phyloP scores from a whole-genome alignment of 2,113 vertebrate genomes.

The Antennarius striatus region DNA sequence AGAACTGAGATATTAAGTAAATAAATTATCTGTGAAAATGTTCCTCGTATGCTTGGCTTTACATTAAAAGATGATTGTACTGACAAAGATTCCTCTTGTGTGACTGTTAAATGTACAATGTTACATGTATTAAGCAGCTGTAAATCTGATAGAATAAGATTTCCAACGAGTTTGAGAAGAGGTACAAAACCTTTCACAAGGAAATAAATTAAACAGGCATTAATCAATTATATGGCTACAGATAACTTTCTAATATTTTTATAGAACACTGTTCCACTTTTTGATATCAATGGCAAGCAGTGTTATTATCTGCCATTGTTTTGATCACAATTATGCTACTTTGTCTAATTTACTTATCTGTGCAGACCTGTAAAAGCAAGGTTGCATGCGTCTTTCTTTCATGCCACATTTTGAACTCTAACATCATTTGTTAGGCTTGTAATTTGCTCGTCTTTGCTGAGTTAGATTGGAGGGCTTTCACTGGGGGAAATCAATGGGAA shows the following conservation, averaged over 20 bases:
- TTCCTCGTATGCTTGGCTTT: slow-evolving; percentile 11
- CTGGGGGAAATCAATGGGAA: slow-evolving; percentile 72
- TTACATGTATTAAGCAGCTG: slow-evolving; percentile 11
- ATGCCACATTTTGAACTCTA: slow-evolving; percentile 42
- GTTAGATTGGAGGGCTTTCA: slow-evolving; percentile 59
- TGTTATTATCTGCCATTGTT: slow-evolving; percentile 33
- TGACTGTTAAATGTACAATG: slow-evolving; percentile 37
- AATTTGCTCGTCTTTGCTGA: slow-evolving; percentile 68
- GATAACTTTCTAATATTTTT: slow-evolving; percentile 21
- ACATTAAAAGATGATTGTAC: slow-evolving; percentile 33
- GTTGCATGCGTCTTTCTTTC: slow-evolving; percentile 15
- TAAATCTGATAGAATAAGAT: slow-evolving; percentile 47
- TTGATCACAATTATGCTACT: slow-evolving; percentile 36
- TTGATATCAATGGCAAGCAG: slow-evolving; percentile 7
- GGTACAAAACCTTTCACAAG: slow-evolving; percentile 24
- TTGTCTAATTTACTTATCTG: slow-evolving; percentile 42
- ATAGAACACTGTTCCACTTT: neutral
- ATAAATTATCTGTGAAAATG: slow-evolving; percentile 14
- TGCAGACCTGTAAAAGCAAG: slow-evolving; percentile 24
- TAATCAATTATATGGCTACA: slow-evolving; percentile 15
- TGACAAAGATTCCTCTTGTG: slow-evolving; percentile 7
- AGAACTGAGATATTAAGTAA: slow-evolving; percentile 1
- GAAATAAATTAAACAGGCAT: slow-evolving; percentile 52
- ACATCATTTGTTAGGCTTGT: slow-evolving; percentile 52
- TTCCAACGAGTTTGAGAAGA: slow-evolving; percentile 51